Evolutionary conservation across 2,113 vertebrate genomes (phyloP).

Genomic region (Daubentonia madagascariensis): DNA sequence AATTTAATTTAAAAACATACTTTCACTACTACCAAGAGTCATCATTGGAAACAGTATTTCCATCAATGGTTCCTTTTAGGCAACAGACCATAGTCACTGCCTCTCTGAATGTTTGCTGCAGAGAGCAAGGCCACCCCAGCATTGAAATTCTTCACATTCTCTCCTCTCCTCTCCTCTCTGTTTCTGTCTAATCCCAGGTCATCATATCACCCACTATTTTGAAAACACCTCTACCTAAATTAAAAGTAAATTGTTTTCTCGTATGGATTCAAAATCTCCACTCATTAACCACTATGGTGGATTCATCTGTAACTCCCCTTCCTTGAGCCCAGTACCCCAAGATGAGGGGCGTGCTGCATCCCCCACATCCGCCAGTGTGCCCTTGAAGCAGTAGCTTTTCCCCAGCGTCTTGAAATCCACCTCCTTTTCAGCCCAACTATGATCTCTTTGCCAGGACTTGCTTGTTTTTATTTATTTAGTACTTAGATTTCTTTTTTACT

Average conservation of each 20-base stretch:
- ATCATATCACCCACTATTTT: background rate
- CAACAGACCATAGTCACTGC: background rate
- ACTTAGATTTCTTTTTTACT: background rate
- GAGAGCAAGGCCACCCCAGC: background rate
- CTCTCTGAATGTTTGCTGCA: background rate
- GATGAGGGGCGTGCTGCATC: too few relatives aligned
- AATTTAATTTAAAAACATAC: constrained; percentile 36
- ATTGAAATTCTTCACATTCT: background rate
- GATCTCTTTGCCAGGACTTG: too few relatives aligned
- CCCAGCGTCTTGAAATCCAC: background rate
- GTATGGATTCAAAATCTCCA: background rate
- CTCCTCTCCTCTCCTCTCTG: background rate
- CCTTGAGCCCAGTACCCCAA: background rate
- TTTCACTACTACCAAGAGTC: background rate
- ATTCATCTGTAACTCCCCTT: background rate
- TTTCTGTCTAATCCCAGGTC: background rate
- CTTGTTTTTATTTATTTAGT: background rate
- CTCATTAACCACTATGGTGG: background rate
- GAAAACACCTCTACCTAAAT: background rate
- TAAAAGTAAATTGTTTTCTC: background rate
- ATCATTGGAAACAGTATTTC: background rate
- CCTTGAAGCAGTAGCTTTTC: too few relatives aligned
- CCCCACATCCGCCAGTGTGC: fast-evolving
- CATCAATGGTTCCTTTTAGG: background rate
- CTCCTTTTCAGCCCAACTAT: background rate